Evolutionary conservation across 1,140 invertebrate genomes (phyloP), one percentile per base, ranked within the genome.

Genomic region (Drosophila arizonae): DNA sequence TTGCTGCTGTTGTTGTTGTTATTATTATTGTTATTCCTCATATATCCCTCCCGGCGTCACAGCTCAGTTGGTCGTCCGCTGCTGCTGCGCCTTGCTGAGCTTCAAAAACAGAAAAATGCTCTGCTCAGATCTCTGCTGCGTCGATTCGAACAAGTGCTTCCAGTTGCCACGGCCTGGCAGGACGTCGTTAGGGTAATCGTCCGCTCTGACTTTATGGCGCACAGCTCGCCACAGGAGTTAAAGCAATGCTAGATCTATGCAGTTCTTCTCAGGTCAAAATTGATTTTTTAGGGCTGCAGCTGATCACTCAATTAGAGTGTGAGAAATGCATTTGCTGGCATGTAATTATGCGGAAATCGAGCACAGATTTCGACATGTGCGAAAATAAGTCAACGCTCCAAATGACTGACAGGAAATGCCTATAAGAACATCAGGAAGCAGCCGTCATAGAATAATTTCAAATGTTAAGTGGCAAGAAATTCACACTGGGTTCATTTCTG

Each of bases 221-320:
- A 72, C 58, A 52, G 28, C 58, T 58, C 66, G 26, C 72, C 57
- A 11, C 66, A 70, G 67, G 67, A 64, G 58, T 48, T 36, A 60
- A 30, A 3, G 41, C 30, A 55, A 48, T 54, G 51, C 66, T 21
- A 28, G 28, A 33, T 41, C 24, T 58, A 24, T 3, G 1, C 2
- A 55, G n/a, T 45, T 65, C 26, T 60, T 43, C 21, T 3, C 26
- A 57, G 50, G 4, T 48, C 43, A 11, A 10, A 39, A 6, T 41
- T 36, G 15, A 15, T 26, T 36, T 13, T 15, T 43, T 36, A 15
- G n/a, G 10, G 0, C 39, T 62, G 61, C 74, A 57, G 51, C 71
- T 87, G 76, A 87, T 79, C 68, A 45, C 76, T 87, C 82, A 87
- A 88, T 87, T 88, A 77, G 79, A 69, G 71, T 72, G 56, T 77